Conservation (phyloP, 2,888 invertebrate genomes). For the Anagyrus pseudococci region DNA sequence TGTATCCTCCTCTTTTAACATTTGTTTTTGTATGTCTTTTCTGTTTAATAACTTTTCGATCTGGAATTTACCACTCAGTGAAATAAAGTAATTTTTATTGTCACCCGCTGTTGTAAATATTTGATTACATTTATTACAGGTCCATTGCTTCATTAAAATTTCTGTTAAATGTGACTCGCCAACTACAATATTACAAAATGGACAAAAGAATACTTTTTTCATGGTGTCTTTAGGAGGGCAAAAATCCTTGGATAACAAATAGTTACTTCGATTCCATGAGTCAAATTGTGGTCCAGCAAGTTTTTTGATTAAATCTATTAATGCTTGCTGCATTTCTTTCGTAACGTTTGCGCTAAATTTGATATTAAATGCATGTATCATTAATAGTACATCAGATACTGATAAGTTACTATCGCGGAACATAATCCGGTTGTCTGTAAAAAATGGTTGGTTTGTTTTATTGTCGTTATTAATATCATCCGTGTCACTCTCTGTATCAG, state of each 20-base stretch:
- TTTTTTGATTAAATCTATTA: slow-evolving; percentile 22
- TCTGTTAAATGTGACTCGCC: background rate
- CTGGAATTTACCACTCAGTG: background rate
- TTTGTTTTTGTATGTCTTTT: background rate
- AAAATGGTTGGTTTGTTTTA: background rate
- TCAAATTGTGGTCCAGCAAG: slow-evolving; percentile 21
- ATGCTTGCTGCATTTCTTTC: background rate
- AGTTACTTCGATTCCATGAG: slow-evolving; percentile 5
- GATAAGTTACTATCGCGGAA: slow-evolving; percentile 17
- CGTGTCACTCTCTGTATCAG: background rate
- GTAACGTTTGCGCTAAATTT: too few species aligned
- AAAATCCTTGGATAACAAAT: slow-evolving; percentile 7
- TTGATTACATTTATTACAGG: background rate
- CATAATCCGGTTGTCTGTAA: slow-evolving; percentile 11
- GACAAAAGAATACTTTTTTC: background rate
- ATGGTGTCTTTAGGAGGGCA: background rate
- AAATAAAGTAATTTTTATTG: background rate
- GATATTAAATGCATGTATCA: slow-evolving; percentile 15
- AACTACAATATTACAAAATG: background rate
- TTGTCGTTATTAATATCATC: background rate
- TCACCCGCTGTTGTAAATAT: background rate
- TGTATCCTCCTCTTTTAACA: background rate
- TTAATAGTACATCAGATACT: slow-evolving; percentile 16
- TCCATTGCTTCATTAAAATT: background rate
- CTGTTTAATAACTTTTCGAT: background rate